Conservation (phyloP, 2,888 invertebrate genomes). For the Nemotelus nigrinus region DNA sequence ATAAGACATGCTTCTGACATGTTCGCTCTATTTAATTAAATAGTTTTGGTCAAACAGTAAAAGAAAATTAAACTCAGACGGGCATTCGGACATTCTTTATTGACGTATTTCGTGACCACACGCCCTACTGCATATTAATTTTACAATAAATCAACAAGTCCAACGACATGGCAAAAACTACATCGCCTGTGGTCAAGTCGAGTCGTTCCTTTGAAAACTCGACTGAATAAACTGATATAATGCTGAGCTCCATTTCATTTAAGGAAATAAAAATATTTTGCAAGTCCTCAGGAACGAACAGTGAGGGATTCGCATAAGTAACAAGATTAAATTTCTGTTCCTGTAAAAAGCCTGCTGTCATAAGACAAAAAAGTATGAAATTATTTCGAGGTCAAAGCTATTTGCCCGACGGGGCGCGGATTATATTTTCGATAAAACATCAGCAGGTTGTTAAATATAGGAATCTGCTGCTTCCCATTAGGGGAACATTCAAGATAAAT, state of each 20-base stretch:
- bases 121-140: no score
- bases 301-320: conserved; percentile 5
- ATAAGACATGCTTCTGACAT: no score
- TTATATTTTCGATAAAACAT: not conserved
- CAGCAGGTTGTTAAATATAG: not conserved
- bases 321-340: conserved; percentile 17
- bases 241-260: conserved; percentile 8
- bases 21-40: no score
- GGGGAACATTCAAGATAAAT: no score
- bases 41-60: no score
- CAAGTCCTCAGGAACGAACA: not conserved
- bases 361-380: not conserved
- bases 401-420: conserved; percentile 6
- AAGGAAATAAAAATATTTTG: not conserved
- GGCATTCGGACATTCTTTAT: no score
- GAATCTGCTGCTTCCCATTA: no score
- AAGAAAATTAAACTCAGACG: no score
- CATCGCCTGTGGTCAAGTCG: no score
- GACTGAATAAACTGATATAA: conserved; percentile 13
- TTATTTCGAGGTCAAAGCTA: conserved; percentile 18
- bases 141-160: no score
- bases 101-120: no score
- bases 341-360: not conserved
- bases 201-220: not conserved
- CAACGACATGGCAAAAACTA: no score